Conservation (phyloP, 2,113 vertebrate species). For the Mustela lutreola region DNA sequence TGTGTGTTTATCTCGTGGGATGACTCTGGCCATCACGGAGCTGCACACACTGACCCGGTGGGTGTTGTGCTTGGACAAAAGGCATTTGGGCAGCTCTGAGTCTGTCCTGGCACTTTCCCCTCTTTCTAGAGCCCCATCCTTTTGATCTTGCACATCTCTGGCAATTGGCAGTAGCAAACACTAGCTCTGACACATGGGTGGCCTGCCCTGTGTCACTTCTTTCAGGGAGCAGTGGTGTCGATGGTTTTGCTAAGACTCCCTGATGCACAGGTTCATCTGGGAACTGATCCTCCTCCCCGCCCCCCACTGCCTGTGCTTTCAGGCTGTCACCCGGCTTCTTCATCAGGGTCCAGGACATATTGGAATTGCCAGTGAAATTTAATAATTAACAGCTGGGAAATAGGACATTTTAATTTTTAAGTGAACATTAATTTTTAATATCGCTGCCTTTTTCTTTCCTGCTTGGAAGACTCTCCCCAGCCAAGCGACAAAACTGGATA, state of each 20-base stretch:
- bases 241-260: background rate
- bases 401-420: constrained; percentile 61
- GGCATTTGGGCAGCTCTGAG: background rate
- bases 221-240: background rate
- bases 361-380: background rate
- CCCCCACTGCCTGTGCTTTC: background rate
- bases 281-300: background rate
- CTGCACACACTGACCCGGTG: fast-evolving
- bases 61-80: background rate
- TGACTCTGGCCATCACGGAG: background rate
- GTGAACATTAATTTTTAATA: constrained; percentile 69
- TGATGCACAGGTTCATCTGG: background rate
- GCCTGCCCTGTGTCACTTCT: background rate
- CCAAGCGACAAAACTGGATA: background rate
- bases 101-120: background rate
- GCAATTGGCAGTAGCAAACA: background rate
- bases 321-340: constrained; percentile 35
- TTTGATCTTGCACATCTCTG: background rate
- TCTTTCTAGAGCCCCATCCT: background rate
- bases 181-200: background rate
- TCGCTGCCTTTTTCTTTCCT: background rate
- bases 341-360: background rate
- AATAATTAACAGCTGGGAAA: constrained; percentile 69
- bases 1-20: background rate
- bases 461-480: background rate